A percentile compares a stretch with the other conserved stretches of the same genome.
These are phyloP conservation scores for Clivina fossor DNA, from an alignment of 2,888 invertebrate species.

Conservation along the genomic window DNA sequence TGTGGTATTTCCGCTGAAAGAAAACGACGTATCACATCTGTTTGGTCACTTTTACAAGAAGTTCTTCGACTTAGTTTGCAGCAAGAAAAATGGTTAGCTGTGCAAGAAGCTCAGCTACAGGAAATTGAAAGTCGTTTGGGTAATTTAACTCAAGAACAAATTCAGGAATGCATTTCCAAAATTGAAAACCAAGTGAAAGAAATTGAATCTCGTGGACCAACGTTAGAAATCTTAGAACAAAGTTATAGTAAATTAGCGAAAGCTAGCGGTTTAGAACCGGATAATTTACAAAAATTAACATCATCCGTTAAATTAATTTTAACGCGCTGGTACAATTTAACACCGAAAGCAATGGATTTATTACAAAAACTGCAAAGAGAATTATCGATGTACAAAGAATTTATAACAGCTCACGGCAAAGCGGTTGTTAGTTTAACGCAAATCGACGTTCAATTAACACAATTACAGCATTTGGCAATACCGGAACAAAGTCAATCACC, in stretches of 20 bases:
- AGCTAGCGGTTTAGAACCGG: constrained; percentile 67
- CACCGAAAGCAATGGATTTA: constrained; percentile 62
- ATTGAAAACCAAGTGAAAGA: constrained; percentile 59
- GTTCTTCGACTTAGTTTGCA: constrained; percentile 59
- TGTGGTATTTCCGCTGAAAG: constrained; percentile 73
- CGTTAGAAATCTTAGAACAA: constrained; percentile 67
- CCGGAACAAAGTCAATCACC: constrained; percentile 54
- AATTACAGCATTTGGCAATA: constrained; percentile 64
- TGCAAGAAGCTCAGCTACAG: constrained; percentile 64
- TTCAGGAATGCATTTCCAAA: constrained; percentile 59
- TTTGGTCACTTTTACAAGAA: constrained; percentile 64
- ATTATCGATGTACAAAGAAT: constrained; percentile 65
- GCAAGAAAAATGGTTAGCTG: constrained; percentile 63
- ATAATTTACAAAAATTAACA: constrained; percentile 66
- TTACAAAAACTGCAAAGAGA: constrained; percentile 61
- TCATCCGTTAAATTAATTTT: constrained; percentile 60
- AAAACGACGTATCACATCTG: constrained; percentile 65
- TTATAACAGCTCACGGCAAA: constrained; percentile 69
- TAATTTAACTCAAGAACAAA: constrained; percentile 59
- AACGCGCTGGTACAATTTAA: constrained; percentile 66
- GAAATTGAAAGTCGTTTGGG: constrained; percentile 63
- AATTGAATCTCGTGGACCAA: constrained; percentile 58
- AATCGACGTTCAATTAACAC: constrained; percentile 71
- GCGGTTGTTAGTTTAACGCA: constrained; percentile 71
- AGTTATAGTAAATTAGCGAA: constrained; percentile 70